These are phyloP conservation scores for Mionectes olivaceus DNA, from an alignment of 2,797 vertebrate species.

Conservation along the genomic window DNA sequence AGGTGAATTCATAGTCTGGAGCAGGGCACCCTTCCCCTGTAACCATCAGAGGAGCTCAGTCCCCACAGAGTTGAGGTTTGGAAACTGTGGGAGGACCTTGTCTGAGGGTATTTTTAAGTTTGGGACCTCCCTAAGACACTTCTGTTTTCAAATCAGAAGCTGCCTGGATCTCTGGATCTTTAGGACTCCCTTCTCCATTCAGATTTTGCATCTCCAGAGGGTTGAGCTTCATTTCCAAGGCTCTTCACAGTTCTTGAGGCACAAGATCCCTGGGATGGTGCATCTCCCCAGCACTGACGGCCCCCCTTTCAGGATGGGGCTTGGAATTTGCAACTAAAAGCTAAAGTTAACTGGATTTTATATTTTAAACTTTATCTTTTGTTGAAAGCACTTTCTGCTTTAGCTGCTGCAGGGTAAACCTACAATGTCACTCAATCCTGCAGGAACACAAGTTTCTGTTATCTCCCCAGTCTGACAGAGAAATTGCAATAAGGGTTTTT, in stretches of 20 bases:
- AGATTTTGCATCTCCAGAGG: neutral
- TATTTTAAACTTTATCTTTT: neutral
- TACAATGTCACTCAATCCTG: neutral
- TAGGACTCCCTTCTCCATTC: neutral
- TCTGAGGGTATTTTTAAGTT: slow-evolving; percentile 5
- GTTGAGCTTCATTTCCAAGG: neutral
- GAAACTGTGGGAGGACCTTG: neutral
- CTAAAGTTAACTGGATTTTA: neutral
- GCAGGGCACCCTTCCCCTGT: neutral
- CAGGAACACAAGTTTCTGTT: neutral
- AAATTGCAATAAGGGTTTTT: neutral
- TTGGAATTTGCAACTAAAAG: neutral
- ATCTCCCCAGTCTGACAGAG: neutral
- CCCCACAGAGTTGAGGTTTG: neutral
- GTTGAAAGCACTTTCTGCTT: neutral
- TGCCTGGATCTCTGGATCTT: neutral
- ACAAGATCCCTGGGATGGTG: neutral
- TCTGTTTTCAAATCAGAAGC: neutral
- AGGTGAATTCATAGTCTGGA: slow-evolving; percentile 46
- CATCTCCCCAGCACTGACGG: neutral
- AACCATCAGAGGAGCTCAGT: neutral
- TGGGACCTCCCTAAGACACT: neutral
- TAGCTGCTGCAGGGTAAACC: neutral
- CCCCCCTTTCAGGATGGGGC: accelerated
- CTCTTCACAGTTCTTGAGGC: neutral